These are phyloP conservation scores for Limulus polyphemus DNA, from an alignment of 2,888 invertebrate species.

Conservation along the genomic window DNA sequence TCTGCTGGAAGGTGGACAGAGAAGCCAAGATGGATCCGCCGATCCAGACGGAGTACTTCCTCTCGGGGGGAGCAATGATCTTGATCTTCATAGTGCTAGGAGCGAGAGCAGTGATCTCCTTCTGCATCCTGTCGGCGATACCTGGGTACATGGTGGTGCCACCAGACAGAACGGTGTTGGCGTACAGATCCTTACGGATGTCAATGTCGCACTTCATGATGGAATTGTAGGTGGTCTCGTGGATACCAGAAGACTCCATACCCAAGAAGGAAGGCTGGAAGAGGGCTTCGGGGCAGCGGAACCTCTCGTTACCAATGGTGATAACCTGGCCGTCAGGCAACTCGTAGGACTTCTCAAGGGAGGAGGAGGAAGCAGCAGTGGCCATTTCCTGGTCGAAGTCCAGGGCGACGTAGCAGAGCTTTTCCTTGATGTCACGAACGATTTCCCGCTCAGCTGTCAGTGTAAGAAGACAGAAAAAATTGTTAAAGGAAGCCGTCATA, in stretches of 20 bases:
- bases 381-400: conserved; percentile 95
- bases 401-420: conserved; percentile 81
- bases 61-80: conserved; percentile 79
- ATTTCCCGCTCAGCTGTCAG: conserved; percentile 58
- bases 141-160: conserved; percentile 95
- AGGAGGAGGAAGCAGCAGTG: conserved; percentile 77
- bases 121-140: conserved; percentile 94
- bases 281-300: conserved; percentile 76
- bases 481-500: too few relatives aligned
- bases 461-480: neutral
- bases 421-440: conserved; percentile 89
- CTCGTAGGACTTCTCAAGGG: conserved; percentile 83
- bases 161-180: conserved; percentile 54
- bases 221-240: conserved; percentile 53
- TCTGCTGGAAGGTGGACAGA: conserved; percentile 74
- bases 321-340: conserved; percentile 9
- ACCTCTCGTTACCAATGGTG: conserved; percentile 73
- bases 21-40: conserved; percentile 92
- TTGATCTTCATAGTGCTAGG: conserved; percentile 51
- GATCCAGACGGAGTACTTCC: conserved; percentile 97
- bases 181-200: conserved; percentile 50
- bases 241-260: conserved; percentile 66
- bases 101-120: conserved; percentile 78
- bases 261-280: conserved; percentile 76
- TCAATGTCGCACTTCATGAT: conserved; percentile 93